These are phyloP conservation scores for Pseudachorutes palmiensis DNA, from an alignment of 1,140 invertebrate species.

Conservation along the genomic window DNA sequence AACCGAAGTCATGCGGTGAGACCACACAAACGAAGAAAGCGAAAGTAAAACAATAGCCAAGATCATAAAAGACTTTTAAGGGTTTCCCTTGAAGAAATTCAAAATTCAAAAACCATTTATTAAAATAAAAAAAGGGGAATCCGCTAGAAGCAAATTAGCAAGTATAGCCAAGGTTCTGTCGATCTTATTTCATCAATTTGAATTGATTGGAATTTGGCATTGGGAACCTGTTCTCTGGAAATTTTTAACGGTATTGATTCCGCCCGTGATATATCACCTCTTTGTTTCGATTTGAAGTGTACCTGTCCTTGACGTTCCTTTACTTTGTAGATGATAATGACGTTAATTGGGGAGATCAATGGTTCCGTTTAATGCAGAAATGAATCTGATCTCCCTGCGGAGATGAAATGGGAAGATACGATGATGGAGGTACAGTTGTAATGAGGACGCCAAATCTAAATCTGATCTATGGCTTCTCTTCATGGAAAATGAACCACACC, in stretches of 20 bases:
- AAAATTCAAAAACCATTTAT: not conserved
- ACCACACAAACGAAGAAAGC: not conserved
- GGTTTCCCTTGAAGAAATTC: not conserved
- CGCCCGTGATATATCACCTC: not conserved
- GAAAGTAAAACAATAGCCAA: too few species aligned
- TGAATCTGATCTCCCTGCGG: not conserved
- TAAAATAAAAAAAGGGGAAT: too few species aligned
- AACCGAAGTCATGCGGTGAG: not conserved
- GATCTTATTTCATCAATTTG: constrained; percentile 2
- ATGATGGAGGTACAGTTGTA: too few species aligned
- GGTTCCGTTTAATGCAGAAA: not conserved
- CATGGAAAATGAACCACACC: not conserved
- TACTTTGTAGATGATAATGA: too few species aligned
- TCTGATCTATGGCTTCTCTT: too few species aligned
- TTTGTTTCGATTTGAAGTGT: not conserved
- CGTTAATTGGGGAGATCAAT: not conserved
- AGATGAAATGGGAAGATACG: not conserved
- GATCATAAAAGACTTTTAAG: too few species aligned
- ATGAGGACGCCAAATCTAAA: not conserved
- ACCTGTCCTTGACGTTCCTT: not conserved
- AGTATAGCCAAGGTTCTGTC: too few species aligned
- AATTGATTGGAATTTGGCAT: not conserved
- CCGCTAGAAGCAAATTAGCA: too few species aligned
- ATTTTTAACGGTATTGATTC: not conserved
- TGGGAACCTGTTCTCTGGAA: not conserved